phyloP scores from a whole-genome alignment of 2,888 invertebrate species.

The Archips xylosteana region DNA sequence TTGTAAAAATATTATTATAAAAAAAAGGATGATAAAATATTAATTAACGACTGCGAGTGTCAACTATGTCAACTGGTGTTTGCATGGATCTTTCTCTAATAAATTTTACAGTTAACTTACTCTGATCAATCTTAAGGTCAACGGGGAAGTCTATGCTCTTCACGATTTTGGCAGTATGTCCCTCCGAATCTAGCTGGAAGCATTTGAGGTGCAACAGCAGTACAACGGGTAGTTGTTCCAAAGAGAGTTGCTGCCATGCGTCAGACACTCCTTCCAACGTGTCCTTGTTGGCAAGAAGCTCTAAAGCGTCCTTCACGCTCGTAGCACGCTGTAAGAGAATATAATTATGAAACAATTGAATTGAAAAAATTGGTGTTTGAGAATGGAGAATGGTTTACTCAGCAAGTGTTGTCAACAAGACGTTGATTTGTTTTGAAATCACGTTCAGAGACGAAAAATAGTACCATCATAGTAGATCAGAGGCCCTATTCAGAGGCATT shows the following conservation, averaged over 20 bases:
- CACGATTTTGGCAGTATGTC: slow-evolving; percentile 95
- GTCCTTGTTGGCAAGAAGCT: slow-evolving; percentile 93
- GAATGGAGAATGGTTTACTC: slow-evolving; percentile 47
- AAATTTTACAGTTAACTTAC: slow-evolving; percentile 79
- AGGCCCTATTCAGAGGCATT: too few species aligned
- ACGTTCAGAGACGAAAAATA: slow-evolving; percentile 67
- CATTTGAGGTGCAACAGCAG: slow-evolving; percentile 97
- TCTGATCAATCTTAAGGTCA: slow-evolving; percentile 95
- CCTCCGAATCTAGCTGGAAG: slow-evolving; percentile 95
- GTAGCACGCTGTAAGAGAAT: slow-evolving; percentile 88
- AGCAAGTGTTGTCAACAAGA: slow-evolving; percentile 57
- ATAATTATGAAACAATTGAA: background rate
- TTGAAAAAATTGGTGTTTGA: background rate
- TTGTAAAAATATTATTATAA: too few species aligned
- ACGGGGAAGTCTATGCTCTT: slow-evolving; percentile 96
- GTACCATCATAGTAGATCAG: slow-evolving; percentile 49
- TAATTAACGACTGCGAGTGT: too few species aligned
- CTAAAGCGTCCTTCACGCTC: slow-evolving; percentile 94
- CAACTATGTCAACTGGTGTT: too few species aligned
- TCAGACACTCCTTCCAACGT: slow-evolving; percentile 95
- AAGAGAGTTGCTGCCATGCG: slow-evolving; percentile 95
- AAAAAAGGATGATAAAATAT: too few species aligned
- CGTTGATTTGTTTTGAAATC: slow-evolving; percentile 43
- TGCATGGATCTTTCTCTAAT: too few species aligned
- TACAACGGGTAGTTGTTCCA: slow-evolving; percentile 96